phyloP scores from a whole-genome alignment of 2,888 invertebrate genomes.

The Galeopsomyia nigrocyanea region DNA sequence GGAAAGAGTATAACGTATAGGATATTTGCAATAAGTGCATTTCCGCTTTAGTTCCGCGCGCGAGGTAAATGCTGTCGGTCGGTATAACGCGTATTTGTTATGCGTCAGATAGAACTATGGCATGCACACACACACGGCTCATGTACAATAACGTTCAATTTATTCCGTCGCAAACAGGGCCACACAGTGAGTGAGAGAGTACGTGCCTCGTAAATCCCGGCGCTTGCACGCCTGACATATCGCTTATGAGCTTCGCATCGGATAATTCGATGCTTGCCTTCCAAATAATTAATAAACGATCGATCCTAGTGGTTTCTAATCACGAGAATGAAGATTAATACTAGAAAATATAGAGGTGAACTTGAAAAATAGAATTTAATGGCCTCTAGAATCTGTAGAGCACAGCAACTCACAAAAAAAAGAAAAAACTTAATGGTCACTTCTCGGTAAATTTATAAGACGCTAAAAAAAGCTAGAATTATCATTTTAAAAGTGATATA shows the following conservation, averaged over 20 bases:
- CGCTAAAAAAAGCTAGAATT: no score
- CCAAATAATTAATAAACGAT: slow-evolving; percentile 64
- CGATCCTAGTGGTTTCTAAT: slow-evolving; percentile 1
- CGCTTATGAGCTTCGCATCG: slow-evolving; percentile 56
- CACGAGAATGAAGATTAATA: no score
- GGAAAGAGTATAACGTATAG: slow-evolving; percentile 20
- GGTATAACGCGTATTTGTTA: slow-evolving; percentile 64
- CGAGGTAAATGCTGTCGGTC: slow-evolving; percentile 44
- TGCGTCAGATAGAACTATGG: slow-evolving; percentile 57
- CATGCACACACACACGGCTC: slow-evolving; percentile 48
- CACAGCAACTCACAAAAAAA: no score
- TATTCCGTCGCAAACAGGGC: slow-evolving; percentile 59
- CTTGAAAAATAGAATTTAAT: no score
- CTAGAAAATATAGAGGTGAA: no score
- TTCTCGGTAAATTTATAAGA: no score
- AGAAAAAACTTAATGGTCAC: no score
- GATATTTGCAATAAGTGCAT: slow-evolving; percentile 40
- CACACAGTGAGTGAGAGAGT: slow-evolving; percentile 30
- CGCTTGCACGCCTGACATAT: slow-evolving; percentile 55
- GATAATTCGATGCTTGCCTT: slow-evolving; percentile 62
- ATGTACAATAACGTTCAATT: slow-evolving; percentile 59
- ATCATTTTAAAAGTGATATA: no score
- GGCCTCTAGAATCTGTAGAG: no score
- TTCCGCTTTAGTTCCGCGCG: slow-evolving; percentile 28
- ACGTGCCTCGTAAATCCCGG: slow-evolving; percentile 55